Evolutionary conservation across 2,113 vertebrate species (phyloP), one percentile per base, ranked within the genome.

Genomic region (Catharus fuscescens): DNA sequence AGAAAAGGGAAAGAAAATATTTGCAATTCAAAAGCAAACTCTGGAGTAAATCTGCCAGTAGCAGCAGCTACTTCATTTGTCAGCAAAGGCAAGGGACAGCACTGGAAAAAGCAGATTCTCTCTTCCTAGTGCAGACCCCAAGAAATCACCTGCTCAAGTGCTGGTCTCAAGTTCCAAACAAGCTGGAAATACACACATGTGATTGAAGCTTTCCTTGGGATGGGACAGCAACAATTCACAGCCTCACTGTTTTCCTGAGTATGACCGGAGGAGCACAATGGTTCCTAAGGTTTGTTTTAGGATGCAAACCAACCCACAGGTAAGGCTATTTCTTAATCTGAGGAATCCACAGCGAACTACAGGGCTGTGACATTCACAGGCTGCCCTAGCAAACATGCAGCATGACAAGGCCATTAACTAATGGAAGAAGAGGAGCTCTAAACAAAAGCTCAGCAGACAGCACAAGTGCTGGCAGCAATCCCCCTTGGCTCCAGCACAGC

Each of bases 371-470:
- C 1, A 4, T 48, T 91, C 60, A 53, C 24, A 71, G 60, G 34
- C 48, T 81, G 69, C 44, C 57, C 57, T 28, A 89, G 61, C 61
- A 90, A 85, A 79, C 80, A 62, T 2, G 13, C 21, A 74, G 87
- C 81, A 47, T 69, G 90, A 87, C 85, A 85, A 85, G 69, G 74
- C 53, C 85, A 81, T 79, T 85, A 71, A 87, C 61, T 87, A 52
- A 69, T 87, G 85, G 87, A 69, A 94, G 93, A 86, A 77, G 73
- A 72, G n/a, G 65, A 61, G 40, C 36, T 74, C 90, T 87, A 90
- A 94, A 95, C 61, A 79, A 87, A 87, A 85, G 70, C 70, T 65
- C 57, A 84, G 92, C 81, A 91, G 90, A 66, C 78, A 84, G 44
- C 4, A 15, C 56, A 25, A 80, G 81, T 19, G 56, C 89, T 88